Conservation (phyloP, 2,888 invertebrate species). For the Hydroisotoma schaefferi region DNA sequence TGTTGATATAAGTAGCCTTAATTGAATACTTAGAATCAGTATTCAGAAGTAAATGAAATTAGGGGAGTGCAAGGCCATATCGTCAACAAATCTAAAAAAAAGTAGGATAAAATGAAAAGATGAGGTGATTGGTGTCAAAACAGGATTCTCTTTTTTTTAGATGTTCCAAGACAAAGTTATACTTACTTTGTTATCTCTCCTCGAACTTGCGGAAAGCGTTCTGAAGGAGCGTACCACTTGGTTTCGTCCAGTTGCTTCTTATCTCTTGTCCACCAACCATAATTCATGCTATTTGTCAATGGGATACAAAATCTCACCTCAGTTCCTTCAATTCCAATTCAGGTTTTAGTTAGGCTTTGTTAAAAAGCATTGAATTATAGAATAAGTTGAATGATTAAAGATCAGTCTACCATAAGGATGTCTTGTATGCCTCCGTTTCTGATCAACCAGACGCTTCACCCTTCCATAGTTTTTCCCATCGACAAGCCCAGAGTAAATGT, state of each 20-base stretch:
- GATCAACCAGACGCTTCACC: constrained; percentile 29
- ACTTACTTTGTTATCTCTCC: constrained; percentile 45
- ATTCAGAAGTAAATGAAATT: constrained; percentile 42
- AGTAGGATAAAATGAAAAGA: neutral
- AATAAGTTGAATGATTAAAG: neutral
- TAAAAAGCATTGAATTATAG: constrained; percentile 2
- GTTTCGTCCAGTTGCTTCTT: constrained; percentile 29
- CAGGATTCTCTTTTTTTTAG: neutral
- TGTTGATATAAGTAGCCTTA: too few species aligned
- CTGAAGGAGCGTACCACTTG: constrained; percentile 37
- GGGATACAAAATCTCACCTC: constrained; percentile 42
- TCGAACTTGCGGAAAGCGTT: constrained; percentile 39
- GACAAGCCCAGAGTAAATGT: constrained; percentile 42
- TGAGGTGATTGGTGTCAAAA: too few species aligned
- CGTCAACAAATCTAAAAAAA: constrained; percentile 44
- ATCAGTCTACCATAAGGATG: constrained; percentile 33
- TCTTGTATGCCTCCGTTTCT: constrained; percentile 37
- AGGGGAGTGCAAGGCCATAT: constrained; percentile 40
- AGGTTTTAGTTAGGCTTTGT: too few species aligned
- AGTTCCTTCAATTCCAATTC: constrained; percentile 25
- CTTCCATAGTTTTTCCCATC: constrained; percentile 44
- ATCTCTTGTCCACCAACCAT: constrained; percentile 46
- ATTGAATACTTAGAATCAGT: too few species aligned
- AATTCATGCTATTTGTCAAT: constrained; percentile 35
- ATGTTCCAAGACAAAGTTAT: neutral